These are phyloP conservation scores for Austrolebias charrua DNA, from an alignment of 2,797 vertebrate genomes.

Conservation along the genomic window DNA sequence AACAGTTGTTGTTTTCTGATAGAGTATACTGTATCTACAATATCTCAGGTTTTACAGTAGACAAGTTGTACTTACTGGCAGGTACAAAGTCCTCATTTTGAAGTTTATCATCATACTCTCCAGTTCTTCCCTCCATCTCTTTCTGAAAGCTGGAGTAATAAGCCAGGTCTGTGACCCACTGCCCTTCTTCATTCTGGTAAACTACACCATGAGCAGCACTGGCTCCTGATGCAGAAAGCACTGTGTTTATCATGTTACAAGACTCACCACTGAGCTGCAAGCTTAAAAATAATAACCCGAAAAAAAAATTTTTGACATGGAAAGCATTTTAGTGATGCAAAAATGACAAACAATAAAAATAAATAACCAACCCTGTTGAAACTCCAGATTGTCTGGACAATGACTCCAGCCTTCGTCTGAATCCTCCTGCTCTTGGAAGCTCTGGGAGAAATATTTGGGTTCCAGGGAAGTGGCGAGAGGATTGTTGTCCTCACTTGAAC, in stretches of 20 bases:
- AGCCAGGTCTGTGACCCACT: slow-evolving; percentile 96
- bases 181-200: slow-evolving; percentile 95
- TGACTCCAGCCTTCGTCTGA: slow-evolving; percentile 72
- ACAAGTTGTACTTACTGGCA: slow-evolving; percentile 80
- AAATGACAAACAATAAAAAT: neutral
- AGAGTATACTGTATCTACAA: neutral
- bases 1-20: neutral
- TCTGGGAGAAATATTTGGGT: slow-evolving; percentile 82
- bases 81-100: slow-evolving; percentile 84
- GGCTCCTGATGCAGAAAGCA: slow-evolving; percentile 53
- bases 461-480: slow-evolving; percentile 72
- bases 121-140: slow-evolving; percentile 68
- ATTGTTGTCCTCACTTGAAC: slow-evolving; percentile 56
- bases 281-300: neutral
- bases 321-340: neutral
- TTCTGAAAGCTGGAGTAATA: slow-evolving; percentile 93
- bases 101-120: slow-evolving; percentile 53
- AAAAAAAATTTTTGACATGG: neutral
- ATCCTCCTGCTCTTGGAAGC: slow-evolving; percentile 67
- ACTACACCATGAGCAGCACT: slow-evolving; percentile 78
- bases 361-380: slow-evolving; percentile 68
- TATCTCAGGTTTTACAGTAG: neutral
- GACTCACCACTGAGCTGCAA: neutral
- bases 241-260: neutral
- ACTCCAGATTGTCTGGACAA: slow-evolving; percentile 65